Percentiles rank a stretch among this genome's conserved stretches.
Evolutionary conservation across 1,140 invertebrate genomes (phyloP).

Genomic region (Telenomus remus): DNA sequence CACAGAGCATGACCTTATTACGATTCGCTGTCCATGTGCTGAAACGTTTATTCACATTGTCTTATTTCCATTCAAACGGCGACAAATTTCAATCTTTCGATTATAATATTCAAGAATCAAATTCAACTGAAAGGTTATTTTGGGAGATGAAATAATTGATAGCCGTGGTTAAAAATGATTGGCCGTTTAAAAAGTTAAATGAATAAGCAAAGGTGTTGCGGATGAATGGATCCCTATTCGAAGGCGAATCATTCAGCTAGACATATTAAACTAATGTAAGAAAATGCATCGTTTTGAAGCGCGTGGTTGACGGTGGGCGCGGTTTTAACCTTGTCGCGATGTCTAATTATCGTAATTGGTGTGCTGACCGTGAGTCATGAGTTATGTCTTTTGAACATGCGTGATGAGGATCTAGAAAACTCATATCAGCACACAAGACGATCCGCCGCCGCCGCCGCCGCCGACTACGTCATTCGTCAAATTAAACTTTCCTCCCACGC

Average conservation of each 20-base stretch:
- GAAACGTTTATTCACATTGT: constrained; percentile 40
- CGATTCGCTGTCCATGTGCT: constrained; percentile 74
- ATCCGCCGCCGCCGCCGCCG: constrained; percentile 10
- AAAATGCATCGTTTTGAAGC: constrained; percentile 18
- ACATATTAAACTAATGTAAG: constrained; percentile 24
- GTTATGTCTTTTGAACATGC: constrained; percentile 47
- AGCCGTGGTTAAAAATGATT: too few relatives aligned
- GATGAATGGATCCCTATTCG: constrained; percentile 6
- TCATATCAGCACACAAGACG: constrained; percentile 19
- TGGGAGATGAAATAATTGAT: too few relatives aligned
- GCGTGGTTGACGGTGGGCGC: constrained; percentile 47
- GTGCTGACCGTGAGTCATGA: constrained; percentile 50
- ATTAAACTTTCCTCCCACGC: constrained; percentile 26
- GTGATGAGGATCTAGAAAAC: constrained; percentile 23
- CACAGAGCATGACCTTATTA: constrained; percentile 77
- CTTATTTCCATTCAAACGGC: neutral
- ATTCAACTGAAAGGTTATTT: too few relatives aligned
- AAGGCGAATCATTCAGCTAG: constrained; percentile 20
- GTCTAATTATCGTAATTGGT: constrained; percentile 63
- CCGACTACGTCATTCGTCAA: constrained; percentile 31
- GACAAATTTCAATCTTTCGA: too few relatives aligned
- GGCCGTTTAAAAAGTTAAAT: too few relatives aligned
- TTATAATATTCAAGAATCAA: too few relatives aligned
- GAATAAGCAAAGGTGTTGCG: too few relatives aligned
- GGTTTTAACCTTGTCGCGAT: constrained; percentile 60